These are phyloP conservation scores for Mustela lutreola DNA, from an alignment of 2,113 vertebrate genomes.

Conservation along the genomic window DNA sequence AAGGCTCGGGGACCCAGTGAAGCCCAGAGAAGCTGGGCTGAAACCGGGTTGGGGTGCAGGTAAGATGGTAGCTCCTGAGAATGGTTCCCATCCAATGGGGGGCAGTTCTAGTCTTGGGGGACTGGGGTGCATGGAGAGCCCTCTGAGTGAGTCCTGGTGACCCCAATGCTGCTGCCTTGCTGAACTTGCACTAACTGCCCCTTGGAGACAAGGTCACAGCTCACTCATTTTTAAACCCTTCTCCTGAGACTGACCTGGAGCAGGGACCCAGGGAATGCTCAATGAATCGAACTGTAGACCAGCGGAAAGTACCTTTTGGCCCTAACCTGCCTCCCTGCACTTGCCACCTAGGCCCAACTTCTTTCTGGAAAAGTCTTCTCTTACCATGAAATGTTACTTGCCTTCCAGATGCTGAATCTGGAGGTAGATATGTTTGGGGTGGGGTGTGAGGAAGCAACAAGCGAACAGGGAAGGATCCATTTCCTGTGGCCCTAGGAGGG, in stretches of 20 bases:
- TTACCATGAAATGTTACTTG: background rate
- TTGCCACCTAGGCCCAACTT: background rate
- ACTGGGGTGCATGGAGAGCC: accelerated
- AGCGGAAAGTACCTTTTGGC: background rate
- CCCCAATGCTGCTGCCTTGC: background rate
- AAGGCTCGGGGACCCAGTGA: background rate
- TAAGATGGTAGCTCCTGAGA: background rate
- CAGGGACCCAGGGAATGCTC: background rate
- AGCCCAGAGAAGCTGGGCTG: background rate
- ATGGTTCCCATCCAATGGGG: background rate
- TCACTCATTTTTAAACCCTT: background rate
- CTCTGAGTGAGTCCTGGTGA: background rate
- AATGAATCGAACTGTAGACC: background rate
- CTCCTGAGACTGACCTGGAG: background rate
- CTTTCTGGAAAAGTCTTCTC: background rate
- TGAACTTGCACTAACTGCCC: background rate
- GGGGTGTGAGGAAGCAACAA: background rate
- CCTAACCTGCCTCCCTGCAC: background rate
- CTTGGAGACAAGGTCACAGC: background rate
- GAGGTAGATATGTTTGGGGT: background rate
- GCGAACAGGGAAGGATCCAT: background rate
- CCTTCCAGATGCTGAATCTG: background rate
- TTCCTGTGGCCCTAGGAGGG: background rate
- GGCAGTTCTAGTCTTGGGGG: background rate
- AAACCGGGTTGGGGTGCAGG: background rate